Evolutionary conservation across 1,140 invertebrate genomes (phyloP).

Genomic region (Oppia nitens): DNA sequence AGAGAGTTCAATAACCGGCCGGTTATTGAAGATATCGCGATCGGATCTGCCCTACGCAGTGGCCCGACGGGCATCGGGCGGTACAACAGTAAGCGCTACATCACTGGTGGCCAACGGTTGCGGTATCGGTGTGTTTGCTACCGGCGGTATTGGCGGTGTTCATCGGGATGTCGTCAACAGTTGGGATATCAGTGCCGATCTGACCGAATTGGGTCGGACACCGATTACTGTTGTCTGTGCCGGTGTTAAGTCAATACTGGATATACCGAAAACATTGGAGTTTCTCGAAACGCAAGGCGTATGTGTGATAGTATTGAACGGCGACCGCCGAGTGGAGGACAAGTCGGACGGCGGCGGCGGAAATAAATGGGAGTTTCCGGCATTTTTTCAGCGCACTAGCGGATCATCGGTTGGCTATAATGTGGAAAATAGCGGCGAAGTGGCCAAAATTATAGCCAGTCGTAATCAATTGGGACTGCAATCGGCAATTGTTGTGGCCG

Average conservation of each 20-base stretch:
- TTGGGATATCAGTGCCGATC: slow-evolving; percentile 86
- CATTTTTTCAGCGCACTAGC: slow-evolving; percentile 65
- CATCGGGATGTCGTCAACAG: slow-evolving; percentile 66
- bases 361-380: slow-evolving; percentile 41
- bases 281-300: slow-evolving; percentile 90
- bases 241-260: slow-evolving; percentile 92
- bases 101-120: slow-evolving; percentile 60
- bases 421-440: slow-evolving; percentile 32
- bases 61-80: slow-evolving; percentile 56
- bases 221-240: slow-evolving; percentile 79
- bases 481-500: slow-evolving; percentile 72
- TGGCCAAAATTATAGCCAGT: slow-evolving; percentile 17
- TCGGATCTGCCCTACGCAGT: slow-evolving; percentile 65
- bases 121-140: slow-evolving; percentile 83
- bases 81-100: slow-evolving; percentile 90
- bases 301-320: slow-evolving; percentile 40
- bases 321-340: no score
- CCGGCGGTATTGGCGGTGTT: slow-evolving; percentile 79
- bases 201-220: slow-evolving; percentile 70
- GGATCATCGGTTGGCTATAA: slow-evolving; percentile 49
- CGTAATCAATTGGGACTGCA: slow-evolving; percentile 31
- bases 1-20: slow-evolving; percentile 22
- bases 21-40: slow-evolving; percentile 56
- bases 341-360: slow-evolving; percentile 31
- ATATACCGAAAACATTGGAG: slow-evolving; percentile 83